Evolutionary conservation across 2,113 vertebrate species (phyloP).

Genomic region (Rhabdomys dilectus): DNA sequence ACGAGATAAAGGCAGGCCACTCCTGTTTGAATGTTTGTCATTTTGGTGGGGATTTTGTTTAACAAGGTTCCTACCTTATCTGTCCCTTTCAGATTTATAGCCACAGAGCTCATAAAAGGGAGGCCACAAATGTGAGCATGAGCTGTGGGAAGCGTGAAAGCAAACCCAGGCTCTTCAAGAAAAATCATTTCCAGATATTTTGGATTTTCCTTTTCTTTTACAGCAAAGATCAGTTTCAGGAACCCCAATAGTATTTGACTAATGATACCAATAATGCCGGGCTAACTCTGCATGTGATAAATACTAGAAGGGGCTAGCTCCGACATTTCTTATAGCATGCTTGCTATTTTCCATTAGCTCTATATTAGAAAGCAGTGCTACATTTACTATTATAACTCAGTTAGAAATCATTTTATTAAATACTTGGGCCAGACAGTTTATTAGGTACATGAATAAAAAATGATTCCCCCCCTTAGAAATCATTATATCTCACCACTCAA

Average conservation of each 20-base stretch:
- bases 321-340: not conserved
- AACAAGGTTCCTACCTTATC: conserved; percentile 79
- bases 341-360: conserved; percentile 41
- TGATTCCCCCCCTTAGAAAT: not conserved
- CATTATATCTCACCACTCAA: not conserved
- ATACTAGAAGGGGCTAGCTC: conserved; percentile 12
- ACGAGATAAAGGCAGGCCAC: conserved; percentile 77
- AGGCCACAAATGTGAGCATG: conserved; percentile 61
- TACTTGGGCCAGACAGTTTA: not conserved
- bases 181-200: conserved; percentile 44
- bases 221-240: not conserved
- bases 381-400: not conserved
- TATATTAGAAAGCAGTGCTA: conserved; percentile 10
- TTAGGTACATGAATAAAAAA: not conserved
- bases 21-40: conserved; percentile 80
- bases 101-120: conserved; percentile 67
- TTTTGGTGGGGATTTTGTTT: conserved; percentile 83
- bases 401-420: conserved; percentile 48
- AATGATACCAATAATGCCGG: not conserved
- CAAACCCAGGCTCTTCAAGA: conserved; percentile 60
- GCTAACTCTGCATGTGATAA: not conserved
- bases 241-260: not conserved
- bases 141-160: conserved; percentile 70
- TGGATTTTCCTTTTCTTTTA: conserved; percentile 37
- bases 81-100: conserved; percentile 80